Evolutionary conservation across 2,797 vertebrate species (phyloP), one percentile per base, ranked within the genome.

Genomic region (Gambelia wislizenii): DNA sequence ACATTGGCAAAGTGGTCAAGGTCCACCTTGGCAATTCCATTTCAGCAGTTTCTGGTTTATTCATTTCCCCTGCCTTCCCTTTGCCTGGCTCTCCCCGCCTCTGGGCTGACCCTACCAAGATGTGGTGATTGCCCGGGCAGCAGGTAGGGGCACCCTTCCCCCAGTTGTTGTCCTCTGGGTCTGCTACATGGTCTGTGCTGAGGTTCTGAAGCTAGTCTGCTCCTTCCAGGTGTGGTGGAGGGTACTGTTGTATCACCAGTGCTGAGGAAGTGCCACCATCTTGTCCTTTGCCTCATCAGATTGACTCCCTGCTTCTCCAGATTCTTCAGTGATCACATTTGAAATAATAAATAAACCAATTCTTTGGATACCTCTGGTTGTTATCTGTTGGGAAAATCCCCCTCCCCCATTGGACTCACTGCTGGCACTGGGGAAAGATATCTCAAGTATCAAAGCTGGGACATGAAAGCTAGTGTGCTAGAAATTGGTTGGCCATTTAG

Each of bases 11-110:
- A 47, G 89, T 89, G 89, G 86, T 92, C 69, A 88, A 91, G 88
- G 83, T 93, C 88, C 89, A 93, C 6, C 42, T 87, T 52, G 90
- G 89, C 90, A 89, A 83, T 91, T 91, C 81, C 6, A 6, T 92
- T 92, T 64, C 89, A 89, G 77, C 79, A 91, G 79, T 86, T 88
- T 91, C 92, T 93, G 86, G 90, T 91, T 92, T 85, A 91, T 86
- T 83, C 52, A 81, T 89, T 91, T 90, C 69, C 88, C 78, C 70
- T 91, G 6, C 92, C 85, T 85, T 83, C 64, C 52, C 64, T 89
- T 47, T 22, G 27, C 18, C 33, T 16, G 4, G 20, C 39, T 25
- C 20, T 2, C 20, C 33, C 14, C 44, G 6, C 39, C 2, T 25
- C 42, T 76, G 42, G 61, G 20, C 27, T 27, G 27, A 47, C 82